These are phyloP conservation scores for Drosophila sproati DNA, from an alignment of 1,140 invertebrate genomes.

Conservation along the genomic window DNA sequence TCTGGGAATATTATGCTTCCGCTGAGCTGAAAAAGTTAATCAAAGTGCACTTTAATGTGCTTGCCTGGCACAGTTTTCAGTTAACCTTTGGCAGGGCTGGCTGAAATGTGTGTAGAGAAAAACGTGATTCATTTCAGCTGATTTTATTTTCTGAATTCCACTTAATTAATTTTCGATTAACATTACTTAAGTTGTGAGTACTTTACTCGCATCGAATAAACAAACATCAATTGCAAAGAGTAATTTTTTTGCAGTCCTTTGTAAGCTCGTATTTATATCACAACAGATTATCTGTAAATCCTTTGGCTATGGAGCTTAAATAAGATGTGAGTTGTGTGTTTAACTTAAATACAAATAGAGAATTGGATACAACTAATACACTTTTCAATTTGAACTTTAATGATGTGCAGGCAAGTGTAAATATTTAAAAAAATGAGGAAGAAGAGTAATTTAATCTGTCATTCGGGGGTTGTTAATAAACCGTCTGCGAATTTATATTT, in stretches of 20 bases:
- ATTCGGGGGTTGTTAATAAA: not conserved
- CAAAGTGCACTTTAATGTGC: slow-evolving; percentile 35
- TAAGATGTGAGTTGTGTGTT: not conserved
- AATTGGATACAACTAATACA: not conserved
- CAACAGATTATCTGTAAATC: not conserved
- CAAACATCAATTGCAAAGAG: too few species aligned
- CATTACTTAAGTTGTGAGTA: not conserved
- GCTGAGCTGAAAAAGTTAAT: slow-evolving; percentile 19
- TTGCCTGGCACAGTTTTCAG: not conserved
- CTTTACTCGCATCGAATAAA: too few species aligned
- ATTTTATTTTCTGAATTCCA: not conserved
- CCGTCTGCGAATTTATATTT: not conserved
- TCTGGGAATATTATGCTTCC: slow-evolving; percentile 9
- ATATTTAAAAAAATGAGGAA: not conserved
- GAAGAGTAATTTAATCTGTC: not conserved
- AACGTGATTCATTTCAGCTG: not conserved
- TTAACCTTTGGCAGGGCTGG: not conserved
- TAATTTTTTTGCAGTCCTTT: too few species aligned
- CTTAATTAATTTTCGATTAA: not conserved
- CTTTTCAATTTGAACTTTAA: not conserved
- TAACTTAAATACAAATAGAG: not conserved
- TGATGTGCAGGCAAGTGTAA: not conserved
- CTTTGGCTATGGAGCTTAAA: not conserved
- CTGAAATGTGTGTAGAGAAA: not conserved
- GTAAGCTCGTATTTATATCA: too few species aligned